Conservation (phyloP, 2,797 vertebrate genomes). For the Buceros bicornis region DNA sequence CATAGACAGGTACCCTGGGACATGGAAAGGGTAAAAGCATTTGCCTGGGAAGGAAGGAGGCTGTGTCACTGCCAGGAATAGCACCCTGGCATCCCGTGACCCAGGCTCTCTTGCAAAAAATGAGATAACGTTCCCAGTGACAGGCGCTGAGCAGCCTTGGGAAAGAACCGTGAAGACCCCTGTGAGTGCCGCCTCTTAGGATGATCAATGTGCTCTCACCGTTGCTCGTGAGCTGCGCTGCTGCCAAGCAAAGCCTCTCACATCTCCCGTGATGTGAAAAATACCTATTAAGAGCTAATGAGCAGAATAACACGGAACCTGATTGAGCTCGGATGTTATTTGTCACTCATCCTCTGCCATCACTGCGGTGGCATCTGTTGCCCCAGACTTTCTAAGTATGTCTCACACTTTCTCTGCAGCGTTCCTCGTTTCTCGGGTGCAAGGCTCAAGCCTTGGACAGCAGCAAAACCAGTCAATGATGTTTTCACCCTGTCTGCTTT, state of each 20-base stretch:
- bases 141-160: neutral
- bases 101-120: neutral
- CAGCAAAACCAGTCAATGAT: neutral
- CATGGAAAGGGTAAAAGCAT: neutral
- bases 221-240: accelerated
- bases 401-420: neutral
- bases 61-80: conserved; percentile 40
- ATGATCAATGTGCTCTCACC: accelerated
- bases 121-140: accelerated
- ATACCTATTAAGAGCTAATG: neutral
- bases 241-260: neutral
- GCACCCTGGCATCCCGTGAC: neutral
- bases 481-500: neutral
- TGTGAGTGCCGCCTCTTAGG: accelerated
- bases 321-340: neutral
- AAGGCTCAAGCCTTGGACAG: neutral
- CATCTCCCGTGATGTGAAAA: neutral
- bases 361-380: neutral
- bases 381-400: accelerated
- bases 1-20: conserved; percentile 39
- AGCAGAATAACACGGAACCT: neutral
- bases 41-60: neutral
- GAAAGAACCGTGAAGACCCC: neutral
- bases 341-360: neutral
- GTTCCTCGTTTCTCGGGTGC: neutral